Evolutionary conservation across 2,888 invertebrate species (phyloP).

Genomic region (Teinopalpus imperialis): DNA sequence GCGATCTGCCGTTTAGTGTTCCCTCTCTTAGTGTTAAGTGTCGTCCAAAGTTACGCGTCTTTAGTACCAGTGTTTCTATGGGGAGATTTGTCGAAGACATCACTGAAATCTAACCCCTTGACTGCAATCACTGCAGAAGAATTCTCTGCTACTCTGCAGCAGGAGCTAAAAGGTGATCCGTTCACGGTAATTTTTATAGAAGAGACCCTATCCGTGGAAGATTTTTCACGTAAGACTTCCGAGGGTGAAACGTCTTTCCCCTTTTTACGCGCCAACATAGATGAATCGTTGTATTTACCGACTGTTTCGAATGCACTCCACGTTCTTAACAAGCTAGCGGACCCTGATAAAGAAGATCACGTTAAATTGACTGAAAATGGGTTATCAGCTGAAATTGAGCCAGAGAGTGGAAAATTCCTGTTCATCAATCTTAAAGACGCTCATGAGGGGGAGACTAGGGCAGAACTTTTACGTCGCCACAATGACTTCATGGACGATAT

Average conservation of each 20-base stretch:
- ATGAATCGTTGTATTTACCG: slow-evolving; percentile 78
- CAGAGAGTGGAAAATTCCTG: slow-evolving; percentile 71
- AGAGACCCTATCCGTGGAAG: slow-evolving; percentile 81
- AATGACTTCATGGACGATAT: slow-evolving; percentile 82
- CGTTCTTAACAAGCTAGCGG: slow-evolving; percentile 75
- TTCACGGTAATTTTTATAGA: slow-evolving; percentile 78
- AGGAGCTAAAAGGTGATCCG: slow-evolving; percentile 56
- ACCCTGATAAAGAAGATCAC: slow-evolving; percentile 54
- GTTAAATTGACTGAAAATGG: slow-evolving; percentile 65
- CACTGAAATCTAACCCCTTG: slow-evolving; percentile 54
- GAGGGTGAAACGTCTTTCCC: slow-evolving; percentile 62
- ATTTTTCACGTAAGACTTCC: slow-evolving; percentile 74
- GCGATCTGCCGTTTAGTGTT: slow-evolving; percentile 71
- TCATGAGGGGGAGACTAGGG: slow-evolving; percentile 75
- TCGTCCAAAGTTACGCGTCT: slow-evolving; percentile 51
- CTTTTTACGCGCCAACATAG: slow-evolving; percentile 56
- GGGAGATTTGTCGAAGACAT: slow-evolving; percentile 62
- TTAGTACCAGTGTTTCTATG: slow-evolving; percentile 83
- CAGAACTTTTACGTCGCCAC: slow-evolving; percentile 81
- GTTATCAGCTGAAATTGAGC: slow-evolving; percentile 52
- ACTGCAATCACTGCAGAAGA: slow-evolving; percentile 47
- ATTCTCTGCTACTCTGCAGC: slow-evolving; percentile 56
- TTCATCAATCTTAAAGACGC: slow-evolving; percentile 83
- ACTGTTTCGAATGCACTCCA: slow-evolving; percentile 83
- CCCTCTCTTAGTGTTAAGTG: slow-evolving; percentile 64